Base-by-base conservation (phyloP, 2,797 vertebrate species). In the Epinephelus malabaricus region DNA sequence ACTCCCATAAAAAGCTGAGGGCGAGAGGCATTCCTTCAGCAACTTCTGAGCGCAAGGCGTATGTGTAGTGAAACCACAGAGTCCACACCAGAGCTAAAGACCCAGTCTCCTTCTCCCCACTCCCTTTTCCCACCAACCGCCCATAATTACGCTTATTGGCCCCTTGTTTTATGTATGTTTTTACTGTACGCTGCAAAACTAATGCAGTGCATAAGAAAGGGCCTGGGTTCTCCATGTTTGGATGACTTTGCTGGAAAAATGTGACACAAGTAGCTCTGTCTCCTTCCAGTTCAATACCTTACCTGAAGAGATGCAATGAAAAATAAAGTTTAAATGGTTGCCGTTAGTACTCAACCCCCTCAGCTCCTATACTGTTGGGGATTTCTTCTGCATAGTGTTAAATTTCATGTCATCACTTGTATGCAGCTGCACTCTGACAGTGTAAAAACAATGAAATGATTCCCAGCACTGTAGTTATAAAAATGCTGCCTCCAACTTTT, bases 1-100 rank as follows among this genome's bases (percentile, higher is more conserved):
- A 91, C 84, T 90, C 81, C 90, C 92, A 92, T 95, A 95, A 96
- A 95, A 94, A 86, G 86, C 86, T 85, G 86, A 92, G 89, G 89
- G 84, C 47, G n/a, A 88, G 87, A 88, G 74, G 82, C 91, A 92
- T 95, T 95, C 93, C 90, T 93, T 70, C 77, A 81, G 89, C 90
- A 84, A 93, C 92, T 92, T 93, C 90, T 94, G 88, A 95, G 92
- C 81, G 50, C 47, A 76, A 87, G 90, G 85, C 89, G 81, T 90
- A 92, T 92, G 93, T 88, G 89, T 81, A 86, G 86, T 81, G 86
- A 86, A 94, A 95, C 94, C 90, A 63, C 93, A 94, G 78, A 85
- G 91, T 92, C 90, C 84, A 88, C 93, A 93, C 79, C 88, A 93
- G 90, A 91, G 87, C 82, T 82, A 47, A 77, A 87, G 75, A 85